Evolutionary conservation across 2,888 invertebrate genomes (phyloP).

Genomic region (Limnephilus lunatus): DNA sequence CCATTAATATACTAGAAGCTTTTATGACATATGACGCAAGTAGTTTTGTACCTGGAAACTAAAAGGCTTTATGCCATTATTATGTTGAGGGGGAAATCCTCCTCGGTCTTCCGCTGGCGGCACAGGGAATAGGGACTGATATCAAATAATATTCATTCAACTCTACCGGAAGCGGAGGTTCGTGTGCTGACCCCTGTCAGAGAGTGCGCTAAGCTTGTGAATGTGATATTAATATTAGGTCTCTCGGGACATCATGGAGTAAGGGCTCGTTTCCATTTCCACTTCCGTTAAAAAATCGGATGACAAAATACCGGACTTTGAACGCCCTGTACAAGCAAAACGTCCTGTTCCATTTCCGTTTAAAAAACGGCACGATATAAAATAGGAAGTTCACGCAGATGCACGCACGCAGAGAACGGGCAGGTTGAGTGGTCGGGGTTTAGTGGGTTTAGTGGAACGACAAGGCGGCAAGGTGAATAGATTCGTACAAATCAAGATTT

Average conservation of each 20-base stretch:
- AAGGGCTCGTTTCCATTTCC: not conserved
- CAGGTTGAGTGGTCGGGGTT: too few species aligned
- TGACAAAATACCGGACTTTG: too few species aligned
- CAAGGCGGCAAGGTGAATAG: too few species aligned
- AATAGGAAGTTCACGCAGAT: too few species aligned
- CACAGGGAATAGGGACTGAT: not conserved
- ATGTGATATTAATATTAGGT: not conserved
- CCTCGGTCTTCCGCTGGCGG: slow-evolving; percentile 7
- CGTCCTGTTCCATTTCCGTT: too few species aligned
- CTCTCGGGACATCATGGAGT: not conserved
- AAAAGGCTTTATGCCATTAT: slow-evolving; percentile 54
- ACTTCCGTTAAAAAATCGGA: too few species aligned
- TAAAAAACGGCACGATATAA: too few species aligned
- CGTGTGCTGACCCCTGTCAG: slow-evolving; percentile 33
- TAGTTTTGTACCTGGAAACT: slow-evolving; percentile 11
- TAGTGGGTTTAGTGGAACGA: too few species aligned
- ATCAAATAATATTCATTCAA: slow-evolving; percentile 23
- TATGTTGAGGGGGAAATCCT: slow-evolving; percentile 55
- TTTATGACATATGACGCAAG: not conserved
- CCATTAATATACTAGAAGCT: not conserved
- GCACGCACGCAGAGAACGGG: too few species aligned
- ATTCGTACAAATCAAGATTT: too few species aligned
- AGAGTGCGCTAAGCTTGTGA: not conserved
- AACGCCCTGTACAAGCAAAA: too few species aligned
- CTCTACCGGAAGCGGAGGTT: slow-evolving; percentile 57